Conservation (phyloP, 2,888 invertebrate species). For the Andricus curvator region DNA sequence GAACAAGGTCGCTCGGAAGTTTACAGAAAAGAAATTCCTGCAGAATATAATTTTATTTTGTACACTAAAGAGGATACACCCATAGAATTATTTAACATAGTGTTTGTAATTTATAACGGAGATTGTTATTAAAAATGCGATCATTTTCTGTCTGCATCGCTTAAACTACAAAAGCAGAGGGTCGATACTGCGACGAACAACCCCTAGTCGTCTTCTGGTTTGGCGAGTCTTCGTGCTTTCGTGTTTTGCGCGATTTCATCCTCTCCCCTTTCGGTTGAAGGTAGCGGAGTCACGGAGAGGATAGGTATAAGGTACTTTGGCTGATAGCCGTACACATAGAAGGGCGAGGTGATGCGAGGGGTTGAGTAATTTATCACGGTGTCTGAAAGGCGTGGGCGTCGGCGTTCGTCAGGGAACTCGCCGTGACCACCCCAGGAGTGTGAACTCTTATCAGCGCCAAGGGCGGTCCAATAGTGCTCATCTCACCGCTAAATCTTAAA, state of each 20-base stretch:
- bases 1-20: neutral
- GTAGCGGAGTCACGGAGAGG: constrained; percentile 58
- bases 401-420: constrained; percentile 62
- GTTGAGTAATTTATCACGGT: constrained; percentile 76
- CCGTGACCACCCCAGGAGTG: constrained; percentile 49
- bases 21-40: neutral
- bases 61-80: too few species aligned
- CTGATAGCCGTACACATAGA: constrained; percentile 63
- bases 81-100: too few species aligned
- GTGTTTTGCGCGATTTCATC: constrained; percentile 48
- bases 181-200: constrained; percentile 31
- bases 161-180: neutral
- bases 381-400: constrained; percentile 71
- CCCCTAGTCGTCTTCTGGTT: constrained; percentile 17
- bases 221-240: constrained; percentile 19
- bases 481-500: constrained; percentile 23
- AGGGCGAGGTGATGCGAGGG: constrained; percentile 62
- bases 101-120: neutral
- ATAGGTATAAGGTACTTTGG: constrained; percentile 61
- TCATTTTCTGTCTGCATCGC: neutral
- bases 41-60: neutral
- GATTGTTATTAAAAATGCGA: neutral
- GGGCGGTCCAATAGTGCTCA: constrained; percentile 48
- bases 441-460: constrained; percentile 52
- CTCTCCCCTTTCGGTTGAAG: constrained; percentile 50